A percentile compares a stretch with the other conserved stretches of the same genome.
Evolutionary conservation across 2,888 invertebrate species (phyloP).

Genomic region (Coelinius sp.): DNA sequence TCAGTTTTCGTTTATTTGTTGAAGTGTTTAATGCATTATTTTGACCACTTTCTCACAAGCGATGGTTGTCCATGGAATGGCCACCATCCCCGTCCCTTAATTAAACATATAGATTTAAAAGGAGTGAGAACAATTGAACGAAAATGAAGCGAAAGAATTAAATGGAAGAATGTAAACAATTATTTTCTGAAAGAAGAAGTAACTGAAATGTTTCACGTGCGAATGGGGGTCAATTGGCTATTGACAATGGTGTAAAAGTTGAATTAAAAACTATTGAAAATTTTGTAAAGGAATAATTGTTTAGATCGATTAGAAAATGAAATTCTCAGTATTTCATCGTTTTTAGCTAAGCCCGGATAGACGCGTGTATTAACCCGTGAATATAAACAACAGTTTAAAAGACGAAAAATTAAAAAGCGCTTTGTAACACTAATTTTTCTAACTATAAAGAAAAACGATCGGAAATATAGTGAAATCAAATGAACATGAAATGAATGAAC

Average conservation of each 20-base stretch:
- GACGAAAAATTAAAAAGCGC: constrained; percentile 42
- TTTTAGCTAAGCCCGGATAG: constrained; percentile 25
- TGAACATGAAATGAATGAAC: constrained; percentile 10
- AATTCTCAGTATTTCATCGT: constrained; percentile 34
- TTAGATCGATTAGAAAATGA: constrained; percentile 42
- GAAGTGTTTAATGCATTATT: not conserved
- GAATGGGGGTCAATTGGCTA: constrained; percentile 33
- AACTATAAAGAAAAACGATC: constrained; percentile 46
- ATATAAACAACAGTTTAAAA: constrained; percentile 1
- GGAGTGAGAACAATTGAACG: constrained; percentile 34
- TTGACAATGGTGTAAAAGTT: constrained; percentile 39
- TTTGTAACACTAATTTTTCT: constrained; percentile 55
- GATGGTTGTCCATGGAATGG: constrained; percentile 44
- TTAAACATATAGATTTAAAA: constrained; percentile 32
- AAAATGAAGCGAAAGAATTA: constrained; percentile 32
- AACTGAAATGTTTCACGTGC: constrained; percentile 24
- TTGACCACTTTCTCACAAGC: constrained; percentile 15
- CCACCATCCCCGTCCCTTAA: constrained; percentile 51
- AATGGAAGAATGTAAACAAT: constrained; percentile 45
- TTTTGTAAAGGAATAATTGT: constrained; percentile 37
- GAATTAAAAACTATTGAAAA: constrained; percentile 15
- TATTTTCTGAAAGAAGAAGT: constrained; percentile 44
- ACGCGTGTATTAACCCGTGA: constrained; percentile 25
- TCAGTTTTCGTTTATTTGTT: not conserved
- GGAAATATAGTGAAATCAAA: constrained; percentile 46